Conservation (phyloP, 1,140 invertebrate species). For the Drosophila pruinosa region DNA sequence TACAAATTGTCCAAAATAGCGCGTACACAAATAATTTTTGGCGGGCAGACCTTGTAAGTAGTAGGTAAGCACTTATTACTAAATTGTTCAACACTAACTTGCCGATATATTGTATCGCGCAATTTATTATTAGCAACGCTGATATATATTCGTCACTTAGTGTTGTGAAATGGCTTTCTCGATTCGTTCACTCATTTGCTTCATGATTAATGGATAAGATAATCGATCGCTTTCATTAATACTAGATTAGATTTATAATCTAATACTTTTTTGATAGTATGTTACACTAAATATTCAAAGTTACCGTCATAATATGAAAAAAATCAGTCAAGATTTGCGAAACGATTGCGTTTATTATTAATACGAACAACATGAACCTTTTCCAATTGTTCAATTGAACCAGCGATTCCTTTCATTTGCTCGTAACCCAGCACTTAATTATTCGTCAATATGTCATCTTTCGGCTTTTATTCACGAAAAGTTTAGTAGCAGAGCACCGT, state of each 20-base stretch:
- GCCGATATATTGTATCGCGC: neutral
- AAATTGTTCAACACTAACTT: constrained; percentile 22
- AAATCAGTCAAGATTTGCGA: too few relatives aligned
- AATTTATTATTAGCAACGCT: constrained; percentile 1
- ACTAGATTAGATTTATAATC: neutral
- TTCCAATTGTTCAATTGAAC: constrained; percentile 2
- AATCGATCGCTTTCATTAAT: neutral
- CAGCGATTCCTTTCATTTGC: constrained; percentile 11
- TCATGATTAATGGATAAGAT: neutral
- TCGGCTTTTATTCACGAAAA: constrained; percentile 78
- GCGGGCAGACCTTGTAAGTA: constrained; percentile 33
- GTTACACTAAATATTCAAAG: neutral
- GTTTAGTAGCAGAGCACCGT: constrained; percentile 46
- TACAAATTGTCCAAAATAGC: constrained; percentile 14
- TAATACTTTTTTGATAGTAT: too few relatives aligned
- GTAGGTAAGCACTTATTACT: neutral
- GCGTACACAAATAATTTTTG: constrained; percentile 54
- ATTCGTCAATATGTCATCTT: constrained; percentile 73
- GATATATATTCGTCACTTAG: neutral
- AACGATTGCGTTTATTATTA: too few relatives aligned
- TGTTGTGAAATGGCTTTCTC: neutral
- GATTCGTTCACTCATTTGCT: neutral
- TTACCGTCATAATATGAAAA: neutral
- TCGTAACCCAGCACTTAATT: constrained; percentile 37
- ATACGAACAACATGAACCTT: neutral